These are phyloP conservation scores for Patella caerulea DNA, from an alignment of 2,888 invertebrate genomes.

Conservation along the genomic window DNA sequence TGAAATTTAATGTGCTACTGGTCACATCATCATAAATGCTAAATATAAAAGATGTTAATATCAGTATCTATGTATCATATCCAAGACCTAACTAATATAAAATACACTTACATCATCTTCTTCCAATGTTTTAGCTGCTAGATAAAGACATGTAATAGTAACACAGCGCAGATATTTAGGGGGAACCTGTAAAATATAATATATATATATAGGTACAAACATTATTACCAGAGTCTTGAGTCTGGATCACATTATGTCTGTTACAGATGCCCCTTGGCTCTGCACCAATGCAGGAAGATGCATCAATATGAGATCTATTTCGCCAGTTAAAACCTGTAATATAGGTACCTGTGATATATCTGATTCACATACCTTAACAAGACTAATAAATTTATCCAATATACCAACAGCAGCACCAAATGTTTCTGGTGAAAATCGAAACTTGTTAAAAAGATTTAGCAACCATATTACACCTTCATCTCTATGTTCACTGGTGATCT, in stretches of 20 bases:
- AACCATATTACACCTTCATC: slow-evolving; percentile 62
- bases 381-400: slow-evolving; percentile 65
- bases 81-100: too few species aligned
- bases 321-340: too few species aligned
- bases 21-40: too few species aligned
- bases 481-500: slow-evolving; percentile 53
- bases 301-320: too few species aligned
- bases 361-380: slow-evolving; percentile 64
- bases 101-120: slow-evolving; percentile 70
- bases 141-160: slow-evolving; percentile 87
- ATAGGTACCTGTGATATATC: not conserved
- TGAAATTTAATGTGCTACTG: too few species aligned
- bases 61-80: too few species aligned
- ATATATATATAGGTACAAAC: too few species aligned
- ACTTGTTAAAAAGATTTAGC: slow-evolving; percentile 52
- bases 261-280: too few species aligned
- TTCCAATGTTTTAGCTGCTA: slow-evolving; percentile 78
- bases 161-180: slow-evolving; percentile 88
- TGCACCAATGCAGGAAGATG: too few species aligned
- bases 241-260: too few species aligned
- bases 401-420: slow-evolving; percentile 61
- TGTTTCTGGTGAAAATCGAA: slow-evolving; percentile 66
- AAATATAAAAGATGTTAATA: too few species aligned
- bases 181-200: slow-evolving; percentile 58
- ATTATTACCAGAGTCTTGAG: too few species aligned